These are phyloP conservation scores for Poecilia picta DNA, from an alignment of 2,797 vertebrate species.

Conservation along the genomic window DNA sequence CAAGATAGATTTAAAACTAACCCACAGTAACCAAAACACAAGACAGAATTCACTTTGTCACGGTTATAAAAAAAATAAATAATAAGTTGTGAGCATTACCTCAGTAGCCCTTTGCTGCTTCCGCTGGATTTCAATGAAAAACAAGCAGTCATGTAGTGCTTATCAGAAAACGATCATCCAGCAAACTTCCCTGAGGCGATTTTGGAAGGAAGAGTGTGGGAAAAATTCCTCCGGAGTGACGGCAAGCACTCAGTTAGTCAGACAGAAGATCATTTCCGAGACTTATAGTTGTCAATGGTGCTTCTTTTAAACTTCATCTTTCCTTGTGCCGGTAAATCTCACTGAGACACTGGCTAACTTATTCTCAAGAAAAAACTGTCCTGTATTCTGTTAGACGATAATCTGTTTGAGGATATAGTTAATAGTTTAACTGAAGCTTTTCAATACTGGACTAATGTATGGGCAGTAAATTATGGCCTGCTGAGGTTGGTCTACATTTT, in stretches of 20 bases:
- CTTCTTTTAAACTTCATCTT: background rate
- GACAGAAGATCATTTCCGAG: background rate
- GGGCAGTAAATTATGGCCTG: background rate
- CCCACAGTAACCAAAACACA: background rate
- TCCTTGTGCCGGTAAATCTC: background rate
- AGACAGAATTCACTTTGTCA: background rate
- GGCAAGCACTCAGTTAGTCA: background rate
- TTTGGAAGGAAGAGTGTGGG: background rate
- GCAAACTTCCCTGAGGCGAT: background rate
- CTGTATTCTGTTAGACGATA: background rate
- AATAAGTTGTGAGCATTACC: background rate
- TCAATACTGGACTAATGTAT: background rate
- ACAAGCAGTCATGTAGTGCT: background rate
- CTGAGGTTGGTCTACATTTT: background rate
- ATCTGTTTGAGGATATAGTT: background rate
- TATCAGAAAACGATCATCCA: background rate
- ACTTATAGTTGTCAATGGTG: background rate
- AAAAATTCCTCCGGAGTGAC: background rate
- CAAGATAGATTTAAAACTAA: background rate
- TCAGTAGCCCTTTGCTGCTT: background rate
- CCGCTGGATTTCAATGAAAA: background rate
- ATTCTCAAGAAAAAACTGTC: background rate
- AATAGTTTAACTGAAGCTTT: background rate
- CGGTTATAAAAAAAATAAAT: background rate
- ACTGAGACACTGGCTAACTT: background rate